Evolutionary conservation across 2,113 vertebrate species (phyloP), one percentile per base, ranked within the genome.

Genomic region (Eretmodus cyanostictus): DNA sequence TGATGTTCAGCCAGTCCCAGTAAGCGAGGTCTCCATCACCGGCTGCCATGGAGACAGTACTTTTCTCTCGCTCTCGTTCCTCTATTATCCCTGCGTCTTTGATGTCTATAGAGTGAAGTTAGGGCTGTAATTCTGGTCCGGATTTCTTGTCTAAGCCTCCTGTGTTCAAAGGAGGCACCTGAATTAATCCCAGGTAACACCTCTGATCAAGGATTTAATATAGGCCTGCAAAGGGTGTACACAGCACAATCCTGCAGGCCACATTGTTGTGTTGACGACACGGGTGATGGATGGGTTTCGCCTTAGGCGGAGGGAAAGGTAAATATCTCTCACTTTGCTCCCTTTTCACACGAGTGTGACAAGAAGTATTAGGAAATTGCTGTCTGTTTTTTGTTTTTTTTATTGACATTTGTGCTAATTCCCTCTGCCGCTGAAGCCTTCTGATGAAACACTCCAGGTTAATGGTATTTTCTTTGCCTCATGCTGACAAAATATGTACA

Each of bases 121-220:
- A 57, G 61, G 78, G 78, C 85, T 63, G 66, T 84, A 90, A 88
- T 71, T 93, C 86, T 81, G 66, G n/a, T 53, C 86, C 19, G 3
- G 36, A 80, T 86, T 86, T 86, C 73, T 87, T 81, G 51, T 85
- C 71, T 83, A 90, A 93, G 84, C 55, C 68, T 76, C 24, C 36
- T 78, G 55, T 84, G 89, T 90, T 89, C 61, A 83, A 47, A 84
- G 47, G 76, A 90, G 80, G 85, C 81, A 89, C 85, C 86, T 86
- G 91, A 90, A 95, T 95, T 95, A 95, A 95, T 96, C 94, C 87
- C 89, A 93, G 91, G 91, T 93, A 95, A 92, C 91, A 90, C 89
- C 80, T 87, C 87, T 91, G 94, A 94, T 96, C 91, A 92, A 91
- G 92, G 92, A 93, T 94, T 95, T 95, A 86, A 95, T 95, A 93